Percentiles rank a stretch among this genome's conserved stretches.
phyloP scores from a whole-genome alignment of 2,113 vertebrate genomes.

The Cephalopterus ornatus region DNA sequence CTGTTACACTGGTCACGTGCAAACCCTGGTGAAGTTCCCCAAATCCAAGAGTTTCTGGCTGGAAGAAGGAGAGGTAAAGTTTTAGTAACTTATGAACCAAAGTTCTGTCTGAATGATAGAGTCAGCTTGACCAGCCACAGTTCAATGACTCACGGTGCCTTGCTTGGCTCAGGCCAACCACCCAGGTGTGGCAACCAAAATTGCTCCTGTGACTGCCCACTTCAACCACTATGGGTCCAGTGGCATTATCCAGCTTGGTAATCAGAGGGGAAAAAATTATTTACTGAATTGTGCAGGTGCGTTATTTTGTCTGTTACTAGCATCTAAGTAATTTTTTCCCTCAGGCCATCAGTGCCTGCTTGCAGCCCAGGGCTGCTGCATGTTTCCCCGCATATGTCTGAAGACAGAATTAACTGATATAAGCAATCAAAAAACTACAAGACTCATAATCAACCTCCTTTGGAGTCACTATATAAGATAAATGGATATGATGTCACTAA shows the following conservation, averaged over 20 bases:
- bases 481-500: neutral
- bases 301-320: neutral
- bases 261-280: neutral
- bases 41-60: neutral
- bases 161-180: accelerated
- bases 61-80: neutral
- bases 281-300: neutral
- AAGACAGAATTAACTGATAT: neutral
- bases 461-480: neutral
- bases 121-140: neutral
- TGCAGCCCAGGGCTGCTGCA: neutral
- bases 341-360: neutral
- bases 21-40: neutral
- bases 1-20: neutral
- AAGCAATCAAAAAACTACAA: neutral
- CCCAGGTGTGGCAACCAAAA: neutral
- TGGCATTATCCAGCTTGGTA: neutral
- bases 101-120: neutral
- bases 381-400: neutral
- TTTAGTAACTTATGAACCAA: neutral
- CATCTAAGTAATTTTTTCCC: neutral
- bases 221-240: neutral
- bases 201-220: neutral
- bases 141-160: neutral
- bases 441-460: neutral